phyloP scores from a whole-genome alignment of 2,797 vertebrate genomes.

The Notamacropus eugenii region DNA sequence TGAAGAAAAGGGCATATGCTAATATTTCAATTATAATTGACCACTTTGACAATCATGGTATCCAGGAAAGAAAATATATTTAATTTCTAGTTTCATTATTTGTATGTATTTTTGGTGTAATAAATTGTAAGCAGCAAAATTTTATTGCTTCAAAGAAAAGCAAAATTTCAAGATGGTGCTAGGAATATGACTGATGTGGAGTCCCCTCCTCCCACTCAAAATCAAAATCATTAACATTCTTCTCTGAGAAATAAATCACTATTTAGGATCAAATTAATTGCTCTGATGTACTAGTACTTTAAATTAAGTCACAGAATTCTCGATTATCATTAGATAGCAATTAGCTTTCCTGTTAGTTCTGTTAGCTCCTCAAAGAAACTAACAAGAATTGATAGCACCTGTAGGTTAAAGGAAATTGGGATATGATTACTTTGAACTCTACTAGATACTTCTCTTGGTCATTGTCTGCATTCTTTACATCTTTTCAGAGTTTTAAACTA shows the following conservation, averaged over 20 bases:
- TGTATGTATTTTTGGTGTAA: not conserved
- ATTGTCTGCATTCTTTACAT: slow-evolving; percentile 19
- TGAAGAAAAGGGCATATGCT: not conserved
- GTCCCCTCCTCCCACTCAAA: not conserved
- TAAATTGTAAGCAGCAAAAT: not conserved
- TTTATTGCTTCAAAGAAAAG: not conserved
- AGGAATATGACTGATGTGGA: not conserved
- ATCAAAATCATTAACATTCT: slow-evolving; percentile 13
- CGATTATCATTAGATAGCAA: slow-evolving; percentile 26
- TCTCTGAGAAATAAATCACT: not conserved
- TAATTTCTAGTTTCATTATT: not conserved
- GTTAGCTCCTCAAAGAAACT: not conserved
- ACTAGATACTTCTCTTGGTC: not conserved
- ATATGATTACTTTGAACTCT: not conserved
- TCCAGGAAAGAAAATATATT: not conserved
- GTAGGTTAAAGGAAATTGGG: not conserved
- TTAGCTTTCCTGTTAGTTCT: not conserved
- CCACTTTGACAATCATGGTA: not conserved
- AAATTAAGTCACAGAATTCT: not conserved
- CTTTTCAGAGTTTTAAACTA: slow-evolving; percentile 16
- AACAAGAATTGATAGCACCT: not conserved
- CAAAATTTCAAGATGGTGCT: not conserved
- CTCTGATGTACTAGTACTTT: not conserved
- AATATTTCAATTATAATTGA: slow-evolving; percentile 31
- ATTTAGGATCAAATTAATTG: not conserved